Percentiles rank a stretch among this genome's conserved stretches.
These are phyloP conservation scores for Dasypogon diadema DNA, from an alignment of 2,888 invertebrate genomes.

Conservation along the genomic window DNA sequence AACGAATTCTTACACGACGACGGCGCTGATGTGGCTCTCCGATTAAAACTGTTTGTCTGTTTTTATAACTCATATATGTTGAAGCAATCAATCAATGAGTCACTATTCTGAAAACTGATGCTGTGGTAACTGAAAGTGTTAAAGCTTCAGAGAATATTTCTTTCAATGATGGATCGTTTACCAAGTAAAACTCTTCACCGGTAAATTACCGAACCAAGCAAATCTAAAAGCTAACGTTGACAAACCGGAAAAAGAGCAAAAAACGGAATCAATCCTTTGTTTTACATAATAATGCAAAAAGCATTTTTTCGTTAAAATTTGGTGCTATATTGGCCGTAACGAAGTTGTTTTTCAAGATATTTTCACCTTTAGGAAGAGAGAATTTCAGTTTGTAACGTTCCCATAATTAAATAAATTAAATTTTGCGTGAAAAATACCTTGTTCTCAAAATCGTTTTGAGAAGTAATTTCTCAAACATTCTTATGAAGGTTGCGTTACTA, in stretches of 20 bases:
- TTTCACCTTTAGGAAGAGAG: conserved; percentile 25
- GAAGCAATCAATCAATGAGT: too few relatives aligned
- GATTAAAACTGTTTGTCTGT: too few relatives aligned
- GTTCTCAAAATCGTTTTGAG: neutral
- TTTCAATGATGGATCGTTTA: neutral
- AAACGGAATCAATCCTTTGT: conserved; percentile 29
- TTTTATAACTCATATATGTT: neutral
- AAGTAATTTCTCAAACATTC: neutral
- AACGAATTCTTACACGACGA: too few relatives aligned
- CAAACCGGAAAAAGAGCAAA: conserved; percentile 10
- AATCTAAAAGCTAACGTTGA: too few relatives aligned
- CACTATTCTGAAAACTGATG: neutral
- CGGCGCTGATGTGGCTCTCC: too few relatives aligned
- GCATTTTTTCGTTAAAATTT: conserved; percentile 34
- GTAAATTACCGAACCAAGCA: neutral
- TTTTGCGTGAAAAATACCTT: conserved; percentile 41
- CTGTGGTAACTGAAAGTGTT: conserved; percentile 37
- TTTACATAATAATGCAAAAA: conserved; percentile 5
- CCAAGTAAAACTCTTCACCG: too few relatives aligned
- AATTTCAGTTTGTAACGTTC: neutral
- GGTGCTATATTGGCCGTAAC: conserved; percentile 44
- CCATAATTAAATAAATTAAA: conserved; percentile 42
- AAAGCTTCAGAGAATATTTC: conserved; percentile 3
- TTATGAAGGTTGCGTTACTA: neutral
- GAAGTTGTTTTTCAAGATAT: conserved; percentile 48